phyloP scores from a whole-genome alignment of 2,888 invertebrate species.

The Crepidodera aurea region DNA sequence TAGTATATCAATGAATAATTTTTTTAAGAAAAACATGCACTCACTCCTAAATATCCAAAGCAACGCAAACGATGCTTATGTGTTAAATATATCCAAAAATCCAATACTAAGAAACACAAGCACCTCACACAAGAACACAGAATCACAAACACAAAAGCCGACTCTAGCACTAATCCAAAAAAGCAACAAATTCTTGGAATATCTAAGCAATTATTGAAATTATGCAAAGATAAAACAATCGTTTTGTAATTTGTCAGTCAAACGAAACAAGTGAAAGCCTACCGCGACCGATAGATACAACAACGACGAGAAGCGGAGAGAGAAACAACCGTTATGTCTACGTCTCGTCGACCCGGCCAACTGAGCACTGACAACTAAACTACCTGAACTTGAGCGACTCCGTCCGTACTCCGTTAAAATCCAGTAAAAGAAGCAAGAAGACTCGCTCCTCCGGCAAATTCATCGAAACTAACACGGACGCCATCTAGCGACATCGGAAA shows the following conservation, averaged over 20 bases:
- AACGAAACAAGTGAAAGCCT: constrained; percentile 19
- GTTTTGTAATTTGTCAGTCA: constrained; percentile 17
- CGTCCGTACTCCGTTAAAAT: constrained; percentile 27
- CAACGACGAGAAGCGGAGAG: constrained; percentile 2
- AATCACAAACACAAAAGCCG: neutral
- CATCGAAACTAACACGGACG: constrained; percentile 4
- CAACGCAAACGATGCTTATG: neutral
- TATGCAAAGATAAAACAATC: neutral
- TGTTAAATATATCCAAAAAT: neutral
- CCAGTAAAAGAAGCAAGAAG: constrained; percentile 23
- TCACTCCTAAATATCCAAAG: neutral
- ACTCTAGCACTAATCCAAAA: neutral
- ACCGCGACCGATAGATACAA: neutral
- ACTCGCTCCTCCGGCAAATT: neutral
- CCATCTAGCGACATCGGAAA: neutral
- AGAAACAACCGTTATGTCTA: constrained; percentile 23
- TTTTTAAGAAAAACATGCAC: no score
- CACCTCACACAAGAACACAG: neutral
- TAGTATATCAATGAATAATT: no score
- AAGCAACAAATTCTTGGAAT: neutral
- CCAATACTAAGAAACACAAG: neutral
- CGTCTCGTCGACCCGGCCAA: constrained; percentile 18
- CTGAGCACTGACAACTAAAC: constrained; percentile 9
- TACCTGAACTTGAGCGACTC: constrained; percentile 25
- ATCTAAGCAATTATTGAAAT: neutral